phyloP scores from a whole-genome alignment of 2,797 vertebrate genomes.

The Spheniscus humboldti region DNA sequence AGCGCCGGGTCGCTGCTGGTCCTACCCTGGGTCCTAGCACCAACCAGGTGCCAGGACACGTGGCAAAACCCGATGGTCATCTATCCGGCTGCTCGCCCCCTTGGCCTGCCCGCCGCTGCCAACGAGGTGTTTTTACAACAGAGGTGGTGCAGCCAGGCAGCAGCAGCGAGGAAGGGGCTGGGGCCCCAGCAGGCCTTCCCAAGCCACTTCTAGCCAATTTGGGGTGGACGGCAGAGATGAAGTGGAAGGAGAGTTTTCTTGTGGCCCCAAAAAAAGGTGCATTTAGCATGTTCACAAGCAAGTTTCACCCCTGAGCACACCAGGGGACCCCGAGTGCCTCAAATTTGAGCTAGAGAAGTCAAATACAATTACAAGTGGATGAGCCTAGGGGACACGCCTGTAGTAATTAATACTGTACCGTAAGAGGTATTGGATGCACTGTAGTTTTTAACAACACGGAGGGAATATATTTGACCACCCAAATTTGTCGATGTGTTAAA shows the following conservation, averaged over 20 bases:
- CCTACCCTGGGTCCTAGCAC: constrained; percentile 45
- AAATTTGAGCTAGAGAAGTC: not conserved
- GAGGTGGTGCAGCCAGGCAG: not conserved
- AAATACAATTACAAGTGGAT: not conserved
- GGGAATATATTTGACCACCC: not conserved
- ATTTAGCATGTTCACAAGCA: not conserved
- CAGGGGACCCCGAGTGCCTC: not conserved
- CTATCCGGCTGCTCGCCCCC: not conserved
- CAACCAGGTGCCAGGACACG: not conserved
- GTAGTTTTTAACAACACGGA: not conserved
- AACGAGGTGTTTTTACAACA: accelerated
- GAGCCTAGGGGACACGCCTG: accelerated
- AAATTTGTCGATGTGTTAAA: not conserved
- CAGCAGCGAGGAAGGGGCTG: not conserved
- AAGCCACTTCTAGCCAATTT: not conserved
- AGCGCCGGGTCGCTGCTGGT: constrained; percentile 1
- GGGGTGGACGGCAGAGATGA: not conserved
- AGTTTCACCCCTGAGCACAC: not conserved
- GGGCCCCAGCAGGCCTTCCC: not conserved
- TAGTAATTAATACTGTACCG: accelerated
- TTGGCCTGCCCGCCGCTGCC: accelerated
- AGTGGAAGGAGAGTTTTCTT: not conserved
- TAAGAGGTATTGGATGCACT: not conserved
- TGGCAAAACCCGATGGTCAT: not conserved
- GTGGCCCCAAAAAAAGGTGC: not conserved